Percentiles rank a stretch among this genome's conserved stretches.
phyloP scores from a whole-genome alignment of 2,888 invertebrate genomes.

The Colletes collaris region DNA sequence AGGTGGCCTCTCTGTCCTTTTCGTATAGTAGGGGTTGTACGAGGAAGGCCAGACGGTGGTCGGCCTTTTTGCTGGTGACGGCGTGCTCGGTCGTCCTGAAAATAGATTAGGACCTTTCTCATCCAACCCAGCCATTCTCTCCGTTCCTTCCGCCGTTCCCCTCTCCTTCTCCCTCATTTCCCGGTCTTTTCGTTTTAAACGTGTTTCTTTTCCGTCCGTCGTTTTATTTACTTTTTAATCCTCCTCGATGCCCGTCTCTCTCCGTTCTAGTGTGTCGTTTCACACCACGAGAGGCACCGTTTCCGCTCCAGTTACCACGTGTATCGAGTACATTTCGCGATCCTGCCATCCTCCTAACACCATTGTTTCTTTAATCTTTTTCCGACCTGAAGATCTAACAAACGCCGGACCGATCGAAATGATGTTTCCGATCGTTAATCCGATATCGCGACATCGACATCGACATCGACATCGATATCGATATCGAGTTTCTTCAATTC shows the following conservation, averaged over 20 bases:
- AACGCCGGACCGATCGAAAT: too few relatives aligned
- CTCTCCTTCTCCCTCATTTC: slow-evolving; percentile 12
- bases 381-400: too few relatives aligned
- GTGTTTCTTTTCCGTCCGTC: not conserved
- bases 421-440: too few relatives aligned
- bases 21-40: slow-evolving; percentile 80
- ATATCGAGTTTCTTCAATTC: not conserved
- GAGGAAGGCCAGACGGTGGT: slow-evolving; percentile 81
- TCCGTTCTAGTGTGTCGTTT: slow-evolving; percentile 69
- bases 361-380: too few relatives aligned
- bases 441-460: too few relatives aligned
- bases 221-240: not conserved
- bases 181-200: not conserved
- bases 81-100: slow-evolving; percentile 81
- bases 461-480: too few relatives aligned
- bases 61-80: slow-evolving; percentile 77
- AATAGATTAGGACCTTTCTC: slow-evolving; percentile 76
- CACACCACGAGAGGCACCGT: slow-evolving; percentile 58
- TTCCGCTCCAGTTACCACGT: too few relatives aligned
- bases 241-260: not conserved
- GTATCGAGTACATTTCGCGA: too few relatives aligned
- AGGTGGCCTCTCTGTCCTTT: slow-evolving; percentile 80
- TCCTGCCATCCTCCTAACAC: too few relatives aligned
- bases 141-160: slow-evolving; percentile 34
- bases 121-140: slow-evolving; percentile 68